Percentiles rank a stretch among this genome's conserved stretches.
Evolutionary conservation across 2,888 invertebrate species (phyloP).

Genomic region (Macrophya annulata): DNA sequence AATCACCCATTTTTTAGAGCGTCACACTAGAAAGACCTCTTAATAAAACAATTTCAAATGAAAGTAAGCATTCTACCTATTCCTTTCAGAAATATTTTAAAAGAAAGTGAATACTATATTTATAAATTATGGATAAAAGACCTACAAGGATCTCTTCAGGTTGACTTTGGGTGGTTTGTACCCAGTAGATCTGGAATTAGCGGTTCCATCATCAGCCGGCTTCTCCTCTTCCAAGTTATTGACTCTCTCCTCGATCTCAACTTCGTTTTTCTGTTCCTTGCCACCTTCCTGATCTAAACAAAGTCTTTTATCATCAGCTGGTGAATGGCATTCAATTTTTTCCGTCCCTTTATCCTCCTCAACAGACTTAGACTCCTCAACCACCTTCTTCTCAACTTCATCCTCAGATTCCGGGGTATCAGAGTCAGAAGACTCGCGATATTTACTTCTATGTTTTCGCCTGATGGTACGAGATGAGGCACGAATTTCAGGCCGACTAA

Average conservation of each 20-base stretch:
- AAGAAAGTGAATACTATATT: too few relatives aligned
- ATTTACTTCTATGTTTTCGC: slow-evolving; percentile 74
- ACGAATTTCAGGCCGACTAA: too few relatives aligned
- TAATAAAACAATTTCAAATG: too few relatives aligned
- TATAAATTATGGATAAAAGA: slow-evolving; percentile 25
- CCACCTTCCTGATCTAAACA: slow-evolving; percentile 30
- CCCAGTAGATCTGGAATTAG: slow-evolving; percentile 59
- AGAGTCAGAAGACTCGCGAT: slow-evolving; percentile 75
- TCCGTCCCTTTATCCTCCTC: slow-evolving; percentile 55
- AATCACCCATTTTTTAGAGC: too few relatives aligned
- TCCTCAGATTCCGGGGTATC: slow-evolving; percentile 75
- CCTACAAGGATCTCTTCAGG: slow-evolving; percentile 78
- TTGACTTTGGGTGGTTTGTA: slow-evolving; percentile 76
- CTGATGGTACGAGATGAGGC: slow-evolving; percentile 65
- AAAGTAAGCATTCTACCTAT: too few relatives aligned
- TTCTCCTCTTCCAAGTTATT: slow-evolving; percentile 55
- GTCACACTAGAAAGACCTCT: too few relatives aligned
- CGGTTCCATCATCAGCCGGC: slow-evolving; percentile 54
- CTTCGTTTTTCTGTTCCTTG: not conserved
- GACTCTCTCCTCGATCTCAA: slow-evolving; percentile 16
- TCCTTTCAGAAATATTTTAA: too few relatives aligned
- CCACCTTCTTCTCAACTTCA: slow-evolving; percentile 63
- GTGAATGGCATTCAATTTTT: slow-evolving; percentile 61
- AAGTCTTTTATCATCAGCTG: slow-evolving; percentile 55
- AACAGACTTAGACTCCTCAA: slow-evolving; percentile 50